Evolutionary conservation across 1,140 invertebrate species (phyloP).

Genomic region (Drosophila bocki): DNA sequence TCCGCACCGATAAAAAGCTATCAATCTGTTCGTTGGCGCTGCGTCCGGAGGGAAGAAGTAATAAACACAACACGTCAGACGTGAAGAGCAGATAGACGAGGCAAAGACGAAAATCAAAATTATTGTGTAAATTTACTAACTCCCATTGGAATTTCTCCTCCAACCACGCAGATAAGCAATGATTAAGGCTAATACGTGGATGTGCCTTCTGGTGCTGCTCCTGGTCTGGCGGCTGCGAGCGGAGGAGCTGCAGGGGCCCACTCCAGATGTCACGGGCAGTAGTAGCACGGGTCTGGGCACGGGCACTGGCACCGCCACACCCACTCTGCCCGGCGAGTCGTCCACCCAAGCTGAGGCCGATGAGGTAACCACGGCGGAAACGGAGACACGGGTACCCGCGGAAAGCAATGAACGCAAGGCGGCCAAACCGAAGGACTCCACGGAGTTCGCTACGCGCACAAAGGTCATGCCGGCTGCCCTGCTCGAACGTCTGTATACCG

Average conservation of each 20-base stretch:
- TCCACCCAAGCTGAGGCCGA: conserved; percentile 33
- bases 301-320: conserved; percentile 24
- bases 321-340: conserved; percentile 18
- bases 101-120: conserved; percentile 38
- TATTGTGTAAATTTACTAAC: conserved; percentile 22
- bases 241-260: conserved; percentile 64
- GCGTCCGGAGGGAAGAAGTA: conserved; percentile 52
- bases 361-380: conserved; percentile 57
- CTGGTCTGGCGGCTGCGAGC: conserved; percentile 44
- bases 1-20: conserved; percentile 33
- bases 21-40: conserved; percentile 28
- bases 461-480: conserved; percentile 66
- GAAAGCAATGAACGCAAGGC: conserved; percentile 69
- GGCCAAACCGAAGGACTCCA: conserved; percentile 53
- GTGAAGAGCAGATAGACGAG: conserved; percentile 42
- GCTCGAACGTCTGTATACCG: conserved; percentile 69
- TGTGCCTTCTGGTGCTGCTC: conserved; percentile 51
- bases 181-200: conserved; percentile 49
- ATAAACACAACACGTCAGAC: conserved; percentile 81
- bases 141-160: neutral
- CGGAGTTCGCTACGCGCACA: conserved; percentile 47
- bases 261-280: conserved; percentile 28
- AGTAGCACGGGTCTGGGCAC: conserved; percentile 14
- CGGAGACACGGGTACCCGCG: conserved; percentile 26
- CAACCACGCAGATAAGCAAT: conserved; percentile 12